Evolutionary conservation across 2,888 invertebrate genomes (phyloP).

Genomic region (Lasioglossum marginatum): DNA sequence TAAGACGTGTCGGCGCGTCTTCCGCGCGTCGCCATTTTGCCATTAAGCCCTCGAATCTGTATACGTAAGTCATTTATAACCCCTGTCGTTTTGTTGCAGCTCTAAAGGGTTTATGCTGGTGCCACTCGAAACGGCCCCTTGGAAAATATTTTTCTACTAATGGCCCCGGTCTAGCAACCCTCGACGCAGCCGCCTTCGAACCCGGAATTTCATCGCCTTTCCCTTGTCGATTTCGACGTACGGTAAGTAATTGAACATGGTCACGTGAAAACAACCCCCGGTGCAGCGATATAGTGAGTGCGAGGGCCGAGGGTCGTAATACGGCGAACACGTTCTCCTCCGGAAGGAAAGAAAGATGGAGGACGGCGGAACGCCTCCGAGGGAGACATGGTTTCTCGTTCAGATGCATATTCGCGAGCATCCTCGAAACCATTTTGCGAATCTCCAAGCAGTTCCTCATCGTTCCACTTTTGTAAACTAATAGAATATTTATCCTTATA

Average conservation of each 20-base stretch:
- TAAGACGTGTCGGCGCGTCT: neutral
- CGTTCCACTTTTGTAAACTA: neutral
- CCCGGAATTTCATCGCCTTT: constrained; percentile 46
- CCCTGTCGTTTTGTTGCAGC: constrained; percentile 64
- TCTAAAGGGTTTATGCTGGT: constrained; percentile 78
- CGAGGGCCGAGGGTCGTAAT: constrained; percentile 41
- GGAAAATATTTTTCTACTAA: constrained; percentile 84
- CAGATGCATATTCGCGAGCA: neutral
- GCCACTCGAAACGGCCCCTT: constrained; percentile 80
- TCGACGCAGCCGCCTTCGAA: constrained; percentile 59
- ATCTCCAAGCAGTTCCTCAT: neutral
- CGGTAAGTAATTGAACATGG: constrained; percentile 72
- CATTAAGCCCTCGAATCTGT: constrained; percentile 79
- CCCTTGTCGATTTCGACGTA: constrained; percentile 55
- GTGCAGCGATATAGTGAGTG: constrained; percentile 17
- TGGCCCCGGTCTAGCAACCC: constrained; percentile 78
- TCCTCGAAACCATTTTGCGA: neutral
- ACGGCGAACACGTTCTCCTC: constrained; percentile 62
- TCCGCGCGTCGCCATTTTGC: constrained; percentile 78
- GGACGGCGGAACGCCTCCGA: constrained; percentile 69
- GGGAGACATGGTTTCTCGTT: constrained; percentile 49
- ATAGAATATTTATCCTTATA: neutral
- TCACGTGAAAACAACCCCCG: constrained; percentile 67
- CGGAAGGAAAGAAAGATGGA: constrained; percentile 69
- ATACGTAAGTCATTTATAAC: constrained; percentile 78